These are phyloP conservation scores for Drosophila quinaria DNA, from an alignment of 2,888 invertebrate species.

Conservation along the genomic window DNA sequence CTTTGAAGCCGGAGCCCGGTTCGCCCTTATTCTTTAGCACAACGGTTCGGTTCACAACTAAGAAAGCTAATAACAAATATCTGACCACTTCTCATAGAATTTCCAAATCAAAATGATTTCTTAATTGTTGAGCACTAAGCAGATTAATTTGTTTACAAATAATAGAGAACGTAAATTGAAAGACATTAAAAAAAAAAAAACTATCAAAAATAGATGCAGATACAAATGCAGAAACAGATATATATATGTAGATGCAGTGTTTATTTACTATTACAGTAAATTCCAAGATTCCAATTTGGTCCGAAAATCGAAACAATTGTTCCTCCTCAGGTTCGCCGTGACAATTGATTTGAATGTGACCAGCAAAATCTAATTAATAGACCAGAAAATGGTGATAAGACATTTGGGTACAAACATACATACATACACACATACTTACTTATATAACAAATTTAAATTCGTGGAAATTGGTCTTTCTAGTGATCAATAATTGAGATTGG, in stretches of 20 bases:
- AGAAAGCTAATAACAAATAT: background rate
- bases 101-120: background rate
- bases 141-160: background rate
- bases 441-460: background rate
- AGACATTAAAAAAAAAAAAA: no score
- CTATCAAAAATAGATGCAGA: background rate
- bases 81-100: background rate
- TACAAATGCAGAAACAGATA: background rate
- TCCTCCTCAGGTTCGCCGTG: conserved; percentile 9
- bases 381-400: conserved; percentile 7
- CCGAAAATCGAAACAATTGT: conserved; percentile 13
- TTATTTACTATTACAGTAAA: conserved; percentile 6
- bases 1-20: background rate
- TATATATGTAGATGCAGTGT: background rate
- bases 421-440: background rate
- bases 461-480: background rate
- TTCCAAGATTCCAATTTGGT: background rate
- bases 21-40: conserved; percentile 1
- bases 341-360: conserved; percentile 22
- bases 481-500: background rate
- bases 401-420: conserved; percentile 7
- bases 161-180: background rate
- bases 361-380: conserved; percentile 1
- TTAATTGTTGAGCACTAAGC: background rate
- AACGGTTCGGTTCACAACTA: conserved; percentile 6